Base-by-base conservation (phyloP, 2,797 vertebrate species). In the Enteromius anoplus region DNA sequence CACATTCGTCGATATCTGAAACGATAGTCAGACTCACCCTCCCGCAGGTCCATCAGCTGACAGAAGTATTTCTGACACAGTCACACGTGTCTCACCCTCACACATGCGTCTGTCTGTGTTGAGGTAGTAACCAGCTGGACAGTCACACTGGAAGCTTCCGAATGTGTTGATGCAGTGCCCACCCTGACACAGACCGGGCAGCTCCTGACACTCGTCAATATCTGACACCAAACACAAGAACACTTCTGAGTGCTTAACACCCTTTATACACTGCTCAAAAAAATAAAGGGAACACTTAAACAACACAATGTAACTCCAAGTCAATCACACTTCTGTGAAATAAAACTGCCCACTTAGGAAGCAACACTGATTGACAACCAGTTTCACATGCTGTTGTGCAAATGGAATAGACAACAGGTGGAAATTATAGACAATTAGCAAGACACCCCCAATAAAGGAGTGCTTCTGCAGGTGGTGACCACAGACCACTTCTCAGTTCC, bases 91-190 rank as follows among this genome's bases (percentile, higher is more conserved):
- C 85, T 88, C 83, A 95, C 96, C 96, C 94, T 96, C 95, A 89
- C 96, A 96, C 86, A 96, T 95, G 64, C 94, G 95, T 1, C 93
- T 95, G 47, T 95, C 94, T 85, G 94, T 92, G 47, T 94, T 95
- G 87, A 96, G 95, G 88, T 95, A 94, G 91, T 95, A 96, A 37
- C 95, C 95, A 47, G 92, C 90, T 0, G 95, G 95, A 84, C 96
- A 96, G 84, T 95, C 94, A 77, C 96, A 96, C 84, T 96, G 94
- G 89, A 96, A 96, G 85, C 95, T 96, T 82, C 95, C 95, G 7
- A 96, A 96, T 37, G 95, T 95, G 89, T 96, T 96, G 87, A 96
- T 92, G 85, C 95, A 96, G 88, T 96, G 95, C 87, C 96, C 96
- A 45, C 95, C 95, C 81, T 96, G 95, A 85, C 95, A 97, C 62